Evolutionary conservation across 2,888 invertebrate species (phyloP).

Genomic region (Nineta flava): DNA sequence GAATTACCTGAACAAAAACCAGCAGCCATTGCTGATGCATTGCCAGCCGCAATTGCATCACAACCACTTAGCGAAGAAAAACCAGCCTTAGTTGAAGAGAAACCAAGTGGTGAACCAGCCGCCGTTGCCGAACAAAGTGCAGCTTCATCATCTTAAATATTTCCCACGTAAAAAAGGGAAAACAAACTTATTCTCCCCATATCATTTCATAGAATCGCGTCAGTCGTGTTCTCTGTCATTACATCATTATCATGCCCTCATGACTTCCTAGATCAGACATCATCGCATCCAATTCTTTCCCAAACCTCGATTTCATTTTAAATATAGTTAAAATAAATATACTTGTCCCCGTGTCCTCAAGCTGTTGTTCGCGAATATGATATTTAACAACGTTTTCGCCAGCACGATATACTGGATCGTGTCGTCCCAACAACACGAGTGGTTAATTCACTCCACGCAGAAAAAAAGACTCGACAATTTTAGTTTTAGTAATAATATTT

Average conservation of each 20-base stretch:
- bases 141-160: not conserved
- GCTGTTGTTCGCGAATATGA: not conserved
- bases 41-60: not conserved
- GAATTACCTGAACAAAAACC: not conserved
- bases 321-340: not conserved
- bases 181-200: too few relatives aligned
- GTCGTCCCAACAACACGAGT: too few relatives aligned
- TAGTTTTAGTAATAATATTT: too few relatives aligned
- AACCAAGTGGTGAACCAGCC: not conserved
- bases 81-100: not conserved
- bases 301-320: not conserved
- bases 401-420: not conserved
- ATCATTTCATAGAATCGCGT: too few relatives aligned
- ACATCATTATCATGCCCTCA: too few relatives aligned
- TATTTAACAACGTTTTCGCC: not conserved
- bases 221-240: too few relatives aligned
- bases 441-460: too few relatives aligned
- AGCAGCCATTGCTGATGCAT: not conserved
- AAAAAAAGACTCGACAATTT: too few relatives aligned
- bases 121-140: not conserved
- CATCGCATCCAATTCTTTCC: not conserved
- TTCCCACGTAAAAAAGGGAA: not conserved
- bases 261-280: not conserved
- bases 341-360: conserved; percentile 7
- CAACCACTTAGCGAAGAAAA: not conserved